Evolutionary conservation across 2,113 vertebrate genomes (phyloP).

Genomic region (Dasypus novemcinctus): DNA sequence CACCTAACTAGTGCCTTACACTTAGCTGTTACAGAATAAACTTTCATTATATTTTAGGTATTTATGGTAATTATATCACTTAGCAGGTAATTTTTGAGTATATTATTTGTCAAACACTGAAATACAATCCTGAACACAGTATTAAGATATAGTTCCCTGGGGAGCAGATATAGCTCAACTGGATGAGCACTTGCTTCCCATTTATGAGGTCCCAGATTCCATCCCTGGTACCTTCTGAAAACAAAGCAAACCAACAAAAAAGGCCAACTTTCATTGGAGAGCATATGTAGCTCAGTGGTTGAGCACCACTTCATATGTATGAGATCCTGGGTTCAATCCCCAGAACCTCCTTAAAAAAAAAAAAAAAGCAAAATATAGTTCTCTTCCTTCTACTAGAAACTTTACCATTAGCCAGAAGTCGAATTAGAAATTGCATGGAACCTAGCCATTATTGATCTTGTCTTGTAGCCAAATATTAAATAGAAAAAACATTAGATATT

Average conservation of each 20-base stretch:
- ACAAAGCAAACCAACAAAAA: no score
- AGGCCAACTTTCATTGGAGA: no score
- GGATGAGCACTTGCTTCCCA: no score
- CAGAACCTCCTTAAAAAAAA: no score
- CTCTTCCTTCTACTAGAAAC: background rate
- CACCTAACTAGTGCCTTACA: background rate
- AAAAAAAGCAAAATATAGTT: background rate
- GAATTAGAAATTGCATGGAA: background rate
- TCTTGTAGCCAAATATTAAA: background rate
- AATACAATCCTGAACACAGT: background rate
- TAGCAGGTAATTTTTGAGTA: background rate
- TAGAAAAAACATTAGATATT: background rate
- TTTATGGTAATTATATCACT: background rate
- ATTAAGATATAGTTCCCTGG: background rate
- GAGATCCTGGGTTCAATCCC: no score
- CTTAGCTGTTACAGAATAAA: background rate
- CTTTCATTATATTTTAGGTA: background rate
- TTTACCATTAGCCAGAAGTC: background rate
- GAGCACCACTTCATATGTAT: no score
- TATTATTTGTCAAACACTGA: slow-evolving; percentile 8
- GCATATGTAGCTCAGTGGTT: no score
- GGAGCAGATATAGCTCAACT: no score
- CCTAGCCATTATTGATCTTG: background rate
- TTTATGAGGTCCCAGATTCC: no score
- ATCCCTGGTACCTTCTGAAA: no score